Percentiles rank a stretch among this genome's conserved stretches.
These are phyloP conservation scores for Anthoptus insignis DNA, from an alignment of 2,888 invertebrate species.

Conservation along the genomic window DNA sequence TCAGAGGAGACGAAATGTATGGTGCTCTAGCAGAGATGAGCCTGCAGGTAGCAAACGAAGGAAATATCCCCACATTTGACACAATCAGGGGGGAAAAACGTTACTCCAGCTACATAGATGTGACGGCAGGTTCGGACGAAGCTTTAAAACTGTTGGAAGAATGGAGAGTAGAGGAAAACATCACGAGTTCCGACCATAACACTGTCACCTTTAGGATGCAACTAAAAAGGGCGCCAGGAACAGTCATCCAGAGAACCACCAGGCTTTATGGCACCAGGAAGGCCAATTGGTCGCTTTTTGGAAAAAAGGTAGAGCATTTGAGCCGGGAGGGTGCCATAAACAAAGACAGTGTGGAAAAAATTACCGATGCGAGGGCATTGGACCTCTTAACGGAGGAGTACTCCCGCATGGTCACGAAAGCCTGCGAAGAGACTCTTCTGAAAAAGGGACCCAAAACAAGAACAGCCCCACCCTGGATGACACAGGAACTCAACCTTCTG, in stretches of 20 bases:
- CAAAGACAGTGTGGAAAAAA: neutral
- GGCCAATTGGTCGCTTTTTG: neutral
- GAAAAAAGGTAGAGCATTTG: no score
- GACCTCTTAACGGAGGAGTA: neutral
- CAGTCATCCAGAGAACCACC: neutral
- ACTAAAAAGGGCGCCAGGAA: no score
- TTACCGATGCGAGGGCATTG: neutral
- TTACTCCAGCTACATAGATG: slow-evolving; percentile 4
- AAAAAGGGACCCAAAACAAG: neutral
- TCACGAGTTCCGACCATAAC: neutral
- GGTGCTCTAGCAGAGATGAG: slow-evolving; percentile 15
- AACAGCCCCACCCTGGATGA: neutral
- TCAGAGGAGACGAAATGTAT: slow-evolving; percentile 26
- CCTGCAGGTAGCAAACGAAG: slow-evolving; percentile 32
- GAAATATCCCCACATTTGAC: slow-evolving; percentile 33
- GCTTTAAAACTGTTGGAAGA: neutral
- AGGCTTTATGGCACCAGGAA: neutral
- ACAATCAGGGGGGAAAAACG: slow-evolving; percentile 15
- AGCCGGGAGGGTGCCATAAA: neutral
- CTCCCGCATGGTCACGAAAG: neutral
- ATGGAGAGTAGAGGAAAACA: slow-evolving; percentile 23
- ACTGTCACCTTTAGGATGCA: neutral
- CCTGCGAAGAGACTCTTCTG: neutral
- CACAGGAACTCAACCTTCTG: neutral
- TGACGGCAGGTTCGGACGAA: slow-evolving; percentile 6